Percentiles rank a stretch among this genome's conserved stretches.
phyloP scores from a whole-genome alignment of 2,113 vertebrate species.

The Caranx melampygus region DNA sequence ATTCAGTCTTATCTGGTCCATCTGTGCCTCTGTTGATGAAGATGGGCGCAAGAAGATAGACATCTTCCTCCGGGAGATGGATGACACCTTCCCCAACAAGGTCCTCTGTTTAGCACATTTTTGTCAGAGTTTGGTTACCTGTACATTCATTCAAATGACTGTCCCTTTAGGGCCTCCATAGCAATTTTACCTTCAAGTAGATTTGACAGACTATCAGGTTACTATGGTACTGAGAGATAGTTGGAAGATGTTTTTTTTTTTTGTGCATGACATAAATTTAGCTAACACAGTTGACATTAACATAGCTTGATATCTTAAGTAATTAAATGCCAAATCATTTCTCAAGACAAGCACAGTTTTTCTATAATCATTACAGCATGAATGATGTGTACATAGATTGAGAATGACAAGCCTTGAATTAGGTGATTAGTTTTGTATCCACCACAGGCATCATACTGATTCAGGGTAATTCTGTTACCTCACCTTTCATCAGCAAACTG shows the following conservation, averaged over 20 bases:
- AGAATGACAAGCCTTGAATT: neutral
- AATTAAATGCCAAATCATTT: too few species aligned
- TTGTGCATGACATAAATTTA: too few species aligned
- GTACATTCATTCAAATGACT: neutral
- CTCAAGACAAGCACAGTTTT: neutral
- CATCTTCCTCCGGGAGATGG: conserved; percentile 87
- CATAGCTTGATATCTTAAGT: too few species aligned
- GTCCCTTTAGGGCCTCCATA: too few species aligned
- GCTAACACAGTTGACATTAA: too few species aligned
- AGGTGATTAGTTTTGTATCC: neutral
- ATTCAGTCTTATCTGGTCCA: conserved; percentile 93
- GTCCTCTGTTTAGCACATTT: conserved; percentile 61
- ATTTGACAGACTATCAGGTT: too few species aligned
- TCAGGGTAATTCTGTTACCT: neutral
- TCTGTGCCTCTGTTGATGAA: conserved; percentile 90
- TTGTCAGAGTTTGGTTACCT: neutral
- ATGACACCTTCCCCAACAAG: conserved; percentile 91
- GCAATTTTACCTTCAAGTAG: too few species aligned
- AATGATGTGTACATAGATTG: neutral
- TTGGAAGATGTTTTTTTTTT: too few species aligned
- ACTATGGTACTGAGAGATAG: too few species aligned
- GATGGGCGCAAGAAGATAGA: conserved; percentile 90
- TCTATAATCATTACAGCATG: neutral
- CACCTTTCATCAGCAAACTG: neutral
- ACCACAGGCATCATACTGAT: neutral